Conservation (phyloP, 2,797 vertebrate species). For the Lepilemur ruficaudatus region DNA sequence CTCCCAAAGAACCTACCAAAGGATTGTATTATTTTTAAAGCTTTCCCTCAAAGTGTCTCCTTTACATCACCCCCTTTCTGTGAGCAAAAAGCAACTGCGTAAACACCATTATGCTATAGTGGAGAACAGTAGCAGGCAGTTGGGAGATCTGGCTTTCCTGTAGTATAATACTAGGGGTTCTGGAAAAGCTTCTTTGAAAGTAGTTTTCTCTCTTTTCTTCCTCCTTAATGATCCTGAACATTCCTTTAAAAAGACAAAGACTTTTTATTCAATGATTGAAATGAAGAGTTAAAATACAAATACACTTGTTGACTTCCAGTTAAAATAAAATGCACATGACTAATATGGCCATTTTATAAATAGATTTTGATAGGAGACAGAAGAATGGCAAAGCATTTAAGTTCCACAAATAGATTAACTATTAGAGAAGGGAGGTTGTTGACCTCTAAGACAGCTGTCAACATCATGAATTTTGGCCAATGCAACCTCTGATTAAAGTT, state of each 20-base stretch:
- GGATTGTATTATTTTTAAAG: not conserved
- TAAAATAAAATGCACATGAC: not conserved
- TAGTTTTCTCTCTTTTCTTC: not conserved
- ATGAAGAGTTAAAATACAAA: constrained; percentile 5
- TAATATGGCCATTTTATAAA: not conserved
- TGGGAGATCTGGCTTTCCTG: not conserved
- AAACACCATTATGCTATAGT: no score
- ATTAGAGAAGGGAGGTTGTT: constrained; percentile 4
- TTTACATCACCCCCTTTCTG: not conserved
- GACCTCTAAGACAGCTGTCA: constrained; percentile 20
- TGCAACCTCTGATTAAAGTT: constrained; percentile 2
- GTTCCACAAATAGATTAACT: constrained; percentile 12
- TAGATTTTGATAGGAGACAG: not conserved
- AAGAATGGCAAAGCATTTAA: not conserved
- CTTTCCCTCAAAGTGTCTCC: not conserved
- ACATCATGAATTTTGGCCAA: constrained; percentile 3
- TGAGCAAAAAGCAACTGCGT: not conserved
- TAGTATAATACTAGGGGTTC: not conserved
- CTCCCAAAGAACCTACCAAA: not conserved
- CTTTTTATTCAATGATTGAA: not conserved
- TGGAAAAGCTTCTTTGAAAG: not conserved
- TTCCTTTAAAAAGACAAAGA: not conserved
- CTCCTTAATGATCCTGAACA: not conserved
- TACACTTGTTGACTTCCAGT: not conserved
- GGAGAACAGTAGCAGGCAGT: not conserved